Conservation (phyloP, 2,888 invertebrate species). For the Scaptomyza tumidula region DNA sequence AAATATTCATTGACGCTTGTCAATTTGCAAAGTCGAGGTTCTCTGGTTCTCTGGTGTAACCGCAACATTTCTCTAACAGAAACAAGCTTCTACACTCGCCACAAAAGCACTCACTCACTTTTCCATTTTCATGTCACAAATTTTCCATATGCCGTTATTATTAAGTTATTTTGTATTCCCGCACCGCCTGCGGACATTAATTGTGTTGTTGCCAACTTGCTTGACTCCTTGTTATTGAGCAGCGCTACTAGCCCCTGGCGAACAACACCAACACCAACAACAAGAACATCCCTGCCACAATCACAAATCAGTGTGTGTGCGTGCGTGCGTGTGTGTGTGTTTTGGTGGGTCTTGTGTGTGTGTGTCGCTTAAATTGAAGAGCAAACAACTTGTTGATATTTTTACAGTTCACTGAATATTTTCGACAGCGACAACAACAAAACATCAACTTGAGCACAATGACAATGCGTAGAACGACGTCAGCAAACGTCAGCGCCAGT, state of each 20-base stretch:
- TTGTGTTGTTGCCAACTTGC: conserved; percentile 62
- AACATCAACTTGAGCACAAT: conserved; percentile 31
- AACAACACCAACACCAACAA: conserved; percentile 25
- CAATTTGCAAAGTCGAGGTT: conserved; percentile 39
- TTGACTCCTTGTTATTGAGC: conserved; percentile 54
- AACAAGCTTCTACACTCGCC: conserved; percentile 9
- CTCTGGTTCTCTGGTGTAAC: conserved; percentile 24
- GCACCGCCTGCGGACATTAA: conserved; percentile 58
- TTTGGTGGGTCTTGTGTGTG: conserved; percentile 1
- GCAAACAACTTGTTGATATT: conserved; percentile 80
- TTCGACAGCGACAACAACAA: conserved; percentile 39
- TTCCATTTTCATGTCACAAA: conserved; percentile 56
- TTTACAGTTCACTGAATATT: conserved; percentile 79
- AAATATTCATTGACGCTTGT: conserved; percentile 48
- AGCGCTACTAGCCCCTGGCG: conserved; percentile 68
- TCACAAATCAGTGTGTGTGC: conserved; percentile 15
- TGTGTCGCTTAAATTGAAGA: conserved; percentile 65
- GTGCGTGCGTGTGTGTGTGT: conserved; percentile 35
- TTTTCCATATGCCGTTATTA: conserved; percentile 75
- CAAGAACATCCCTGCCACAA: conserved; percentile 25
- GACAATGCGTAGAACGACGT: conserved; percentile 58
- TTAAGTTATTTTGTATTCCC: conserved; percentile 64
- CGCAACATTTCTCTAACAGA: conserved; percentile 40
- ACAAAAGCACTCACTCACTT: conserved; percentile 16
- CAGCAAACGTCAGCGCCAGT: conserved; percentile 68